Base-by-base conservation (phyloP, 2,113 vertebrate species). In the Hippopotamus amphibius region DNA sequence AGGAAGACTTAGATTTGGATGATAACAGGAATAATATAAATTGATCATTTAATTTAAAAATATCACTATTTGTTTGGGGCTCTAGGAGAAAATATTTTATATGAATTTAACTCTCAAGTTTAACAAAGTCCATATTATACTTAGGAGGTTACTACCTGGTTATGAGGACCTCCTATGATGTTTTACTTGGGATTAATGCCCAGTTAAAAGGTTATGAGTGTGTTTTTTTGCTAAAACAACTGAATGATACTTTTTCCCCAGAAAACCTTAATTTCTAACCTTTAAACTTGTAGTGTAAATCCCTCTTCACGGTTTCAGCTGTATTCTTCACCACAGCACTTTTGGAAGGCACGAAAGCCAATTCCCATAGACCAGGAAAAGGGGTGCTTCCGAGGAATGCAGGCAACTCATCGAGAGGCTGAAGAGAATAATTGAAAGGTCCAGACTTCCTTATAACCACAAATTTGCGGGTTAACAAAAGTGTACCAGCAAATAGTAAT, bases 271-370 rank as follows among this genome's bases (percentile, higher is more conserved):
- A 79, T 77, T 3, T 53, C 98, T 98, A 87, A 99, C 99, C 98
- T 97, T 95, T 88, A 79, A 98, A 97, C 87, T 63, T 80, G 76
- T 97, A 68, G 33, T 90, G 90, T 76, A 99, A 95, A 53, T 95
- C 98, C 22, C 46, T 92, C 89, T 98, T 98, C 95, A 99, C 99
- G 0, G 97, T 97, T 93, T 99, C 97, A 0, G 99, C 98, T 3
- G 99, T 98, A 90, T 97, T 95, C 41, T 98, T 98, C 88, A 99
- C 99, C 0, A 98, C 99, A 0, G 98, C 99, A 98, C 99, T 99
- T 97, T 99, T 99, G 61, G 98, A 98, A 1, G 99, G 99, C 66
- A 99, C 98, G 0, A 99, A 99, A 4, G 99, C 99, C 97, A 99
- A 95, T 98, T 99, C 98, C 97, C 99, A 98, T 11, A 43, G 48